phyloP scores from a whole-genome alignment of 2,113 vertebrate genomes.

The Notarius lentiginosus region DNA sequence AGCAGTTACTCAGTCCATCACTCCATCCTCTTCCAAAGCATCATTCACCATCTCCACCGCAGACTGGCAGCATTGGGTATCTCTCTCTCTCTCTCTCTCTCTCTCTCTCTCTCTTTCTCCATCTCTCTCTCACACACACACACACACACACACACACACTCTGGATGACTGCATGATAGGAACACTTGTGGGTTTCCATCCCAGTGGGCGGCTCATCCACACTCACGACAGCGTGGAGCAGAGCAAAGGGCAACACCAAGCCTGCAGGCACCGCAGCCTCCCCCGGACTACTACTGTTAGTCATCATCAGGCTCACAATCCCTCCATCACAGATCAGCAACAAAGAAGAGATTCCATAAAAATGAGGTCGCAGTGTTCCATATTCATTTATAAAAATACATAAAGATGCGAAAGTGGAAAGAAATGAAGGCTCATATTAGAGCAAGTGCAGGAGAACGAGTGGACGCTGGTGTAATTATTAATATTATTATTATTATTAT shows the following conservation, averaged over 20 bases:
- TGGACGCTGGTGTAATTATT: not conserved
- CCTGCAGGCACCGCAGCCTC: constrained; percentile 49
- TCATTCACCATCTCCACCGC: constrained; percentile 8
- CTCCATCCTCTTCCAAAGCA: not conserved
- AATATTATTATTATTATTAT: not conserved
- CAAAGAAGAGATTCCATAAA: not conserved
- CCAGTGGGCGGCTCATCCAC: constrained; percentile 52
- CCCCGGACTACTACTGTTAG: constrained; percentile 53
- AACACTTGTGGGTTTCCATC: constrained; percentile 46
- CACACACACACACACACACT: not conserved
- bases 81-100: not conserved
- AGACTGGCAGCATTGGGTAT: constrained; percentile 17
- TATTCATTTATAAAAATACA: not conserved
- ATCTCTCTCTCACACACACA: not conserved
- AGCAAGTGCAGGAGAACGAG: not conserved
- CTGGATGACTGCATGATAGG: constrained; percentile 30
- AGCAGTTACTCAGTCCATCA: constrained; percentile 4
- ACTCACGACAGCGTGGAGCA: constrained; percentile 50
- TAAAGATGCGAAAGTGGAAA: constrained; percentile 11
- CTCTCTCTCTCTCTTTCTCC: not conserved
- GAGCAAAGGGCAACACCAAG: constrained; percentile 49
- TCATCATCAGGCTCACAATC: constrained; percentile 41
- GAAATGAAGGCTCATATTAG: not conserved
- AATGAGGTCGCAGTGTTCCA: not conserved
- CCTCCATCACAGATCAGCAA: constrained; percentile 32